These are phyloP conservation scores for Mareca penelope DNA, from an alignment of 2,797 vertebrate species.

Conservation along the genomic window DNA sequence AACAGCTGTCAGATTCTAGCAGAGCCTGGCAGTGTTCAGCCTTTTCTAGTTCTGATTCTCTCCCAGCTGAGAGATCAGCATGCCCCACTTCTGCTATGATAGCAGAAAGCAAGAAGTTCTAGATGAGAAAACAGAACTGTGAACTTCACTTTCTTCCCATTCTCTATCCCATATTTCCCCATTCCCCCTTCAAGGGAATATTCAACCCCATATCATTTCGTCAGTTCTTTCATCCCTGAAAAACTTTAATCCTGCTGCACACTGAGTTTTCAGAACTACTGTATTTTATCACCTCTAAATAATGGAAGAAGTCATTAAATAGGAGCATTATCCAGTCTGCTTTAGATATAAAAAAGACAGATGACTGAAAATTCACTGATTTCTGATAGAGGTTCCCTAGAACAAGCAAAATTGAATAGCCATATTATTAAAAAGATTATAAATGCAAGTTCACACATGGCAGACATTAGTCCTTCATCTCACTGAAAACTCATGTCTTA, in stretches of 20 bases:
- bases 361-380: not conserved
- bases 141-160: not conserved
- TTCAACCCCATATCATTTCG: not conserved
- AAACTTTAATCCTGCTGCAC: not conserved
- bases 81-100: not conserved
- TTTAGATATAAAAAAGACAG: not conserved
- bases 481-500: constrained; percentile 43
- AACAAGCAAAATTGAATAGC: constrained; percentile 46
- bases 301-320: not conserved
- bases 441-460: constrained; percentile 46
- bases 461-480: constrained; percentile 10
- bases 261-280: not conserved
- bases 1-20: not conserved
- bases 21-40: not conserved
- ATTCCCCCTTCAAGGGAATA: not conserved
- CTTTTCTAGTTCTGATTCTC: not conserved
- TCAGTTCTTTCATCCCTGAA: not conserved
- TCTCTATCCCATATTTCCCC: not conserved
- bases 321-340: not conserved
- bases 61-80: not conserved
- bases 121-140: not conserved
- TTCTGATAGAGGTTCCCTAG: constrained; percentile 4
- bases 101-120: not conserved
- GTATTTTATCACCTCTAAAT: not conserved
- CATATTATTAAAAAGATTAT: constrained; percentile 52